phyloP scores from a whole-genome alignment of 1,140 invertebrate genomes.

The Eciton burchellii region DNA sequence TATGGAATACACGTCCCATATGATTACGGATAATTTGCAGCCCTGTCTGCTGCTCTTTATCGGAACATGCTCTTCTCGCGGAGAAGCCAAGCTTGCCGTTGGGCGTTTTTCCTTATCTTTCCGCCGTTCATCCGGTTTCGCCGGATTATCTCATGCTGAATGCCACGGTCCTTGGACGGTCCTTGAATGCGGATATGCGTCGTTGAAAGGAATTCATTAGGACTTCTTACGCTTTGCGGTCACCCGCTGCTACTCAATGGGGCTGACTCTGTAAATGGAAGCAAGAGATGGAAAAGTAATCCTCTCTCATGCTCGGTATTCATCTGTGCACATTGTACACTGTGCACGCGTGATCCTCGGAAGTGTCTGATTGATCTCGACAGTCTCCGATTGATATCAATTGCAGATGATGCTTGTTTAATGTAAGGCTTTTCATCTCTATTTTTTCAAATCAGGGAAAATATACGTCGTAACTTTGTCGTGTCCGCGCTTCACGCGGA shows the following conservation, averaged over 20 bases:
- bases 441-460: not conserved
- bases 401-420: not conserved
- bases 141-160: not conserved
- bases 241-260: too few relatives aligned
- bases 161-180: not conserved
- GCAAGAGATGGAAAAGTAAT: too few relatives aligned
- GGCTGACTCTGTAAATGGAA: too few relatives aligned
- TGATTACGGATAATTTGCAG: conserved; percentile 32
- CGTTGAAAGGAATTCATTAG: not conserved
- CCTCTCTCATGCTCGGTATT: too few relatives aligned
- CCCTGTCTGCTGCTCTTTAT: conserved; percentile 16
- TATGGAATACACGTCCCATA: conserved; percentile 1
- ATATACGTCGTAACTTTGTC: too few relatives aligned
- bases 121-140: not conserved
- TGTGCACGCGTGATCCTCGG: too few relatives aligned
- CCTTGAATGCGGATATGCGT: not conserved
- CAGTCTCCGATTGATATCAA: not conserved
- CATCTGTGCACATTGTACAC: too few relatives aligned
- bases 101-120: conserved; percentile 7
- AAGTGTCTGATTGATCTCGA: not conserved
- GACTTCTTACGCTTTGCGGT: not conserved
- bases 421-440: not conserved
- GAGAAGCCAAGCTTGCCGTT: conserved; percentile 14
- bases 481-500: too few relatives aligned
- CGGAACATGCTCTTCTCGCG: not conserved